Evolutionary conservation across 1,140 invertebrate genomes (phyloP).

Genomic region (Nymphalis io): DNA sequence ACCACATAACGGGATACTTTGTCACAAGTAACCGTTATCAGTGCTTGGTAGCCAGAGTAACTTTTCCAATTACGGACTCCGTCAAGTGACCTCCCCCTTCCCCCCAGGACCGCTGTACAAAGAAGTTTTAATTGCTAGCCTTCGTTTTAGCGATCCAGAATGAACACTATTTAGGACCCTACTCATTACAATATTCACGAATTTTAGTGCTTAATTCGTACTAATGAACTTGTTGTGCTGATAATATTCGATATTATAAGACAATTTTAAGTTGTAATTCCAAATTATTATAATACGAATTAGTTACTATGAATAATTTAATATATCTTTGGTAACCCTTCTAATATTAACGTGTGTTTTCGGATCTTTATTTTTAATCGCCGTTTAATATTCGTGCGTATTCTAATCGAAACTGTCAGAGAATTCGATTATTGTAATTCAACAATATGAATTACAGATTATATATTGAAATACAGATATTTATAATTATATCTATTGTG

Average conservation of each 20-base stretch:
- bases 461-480: too few relatives aligned
- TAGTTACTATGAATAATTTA: too few relatives aligned
- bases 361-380: too few relatives aligned
- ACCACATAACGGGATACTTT: conserved; percentile 28
- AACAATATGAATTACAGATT: too few relatives aligned
- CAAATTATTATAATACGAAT: too few relatives aligned
- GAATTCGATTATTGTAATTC: too few relatives aligned
- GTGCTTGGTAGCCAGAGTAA: conserved; percentile 55
- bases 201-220: conserved; percentile 24
- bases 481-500: too few relatives aligned
- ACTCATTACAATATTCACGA: conserved; percentile 51
- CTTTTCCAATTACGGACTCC: conserved; percentile 74
- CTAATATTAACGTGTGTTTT: too few relatives aligned
- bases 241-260: neutral
- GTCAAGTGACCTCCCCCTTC: conserved; percentile 58
- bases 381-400: too few relatives aligned
- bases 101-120: conserved; percentile 54
- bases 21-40: conserved; percentile 69
- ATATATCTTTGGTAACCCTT: too few relatives aligned
- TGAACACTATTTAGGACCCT: conserved; percentile 65
- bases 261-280: too few relatives aligned
- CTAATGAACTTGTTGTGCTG: neutral
- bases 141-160: conserved; percentile 64
- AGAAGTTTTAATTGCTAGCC: conserved; percentile 77
- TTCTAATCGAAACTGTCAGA: too few relatives aligned